phyloP scores from a whole-genome alignment of 2,888 invertebrate genomes.

The Monoplex corrugatus region DNA sequence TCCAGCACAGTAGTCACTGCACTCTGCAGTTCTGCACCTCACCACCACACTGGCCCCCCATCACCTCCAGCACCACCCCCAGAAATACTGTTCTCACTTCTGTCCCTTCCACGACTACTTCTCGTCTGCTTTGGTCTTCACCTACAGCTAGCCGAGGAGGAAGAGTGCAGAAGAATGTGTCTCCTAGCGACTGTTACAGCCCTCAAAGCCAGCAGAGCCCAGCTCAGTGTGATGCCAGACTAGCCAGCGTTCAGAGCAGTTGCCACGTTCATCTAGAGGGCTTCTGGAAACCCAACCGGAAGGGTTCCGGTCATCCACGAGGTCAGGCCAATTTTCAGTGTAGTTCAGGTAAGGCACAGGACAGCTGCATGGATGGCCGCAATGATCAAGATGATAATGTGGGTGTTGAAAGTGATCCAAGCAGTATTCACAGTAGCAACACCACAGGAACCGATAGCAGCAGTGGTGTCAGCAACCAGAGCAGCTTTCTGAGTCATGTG shows the following conservation, averaged over 20 bases:
- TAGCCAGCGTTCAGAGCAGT: neutral
- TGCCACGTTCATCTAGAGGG: neutral
- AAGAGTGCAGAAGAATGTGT: neutral
- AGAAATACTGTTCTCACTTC: neutral
- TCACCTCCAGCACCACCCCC: neutral
- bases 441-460: neutral
- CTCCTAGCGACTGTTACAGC: neutral
- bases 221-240: neutral
- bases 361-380: too few relatives aligned
- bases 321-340: too few relatives aligned
- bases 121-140: neutral
- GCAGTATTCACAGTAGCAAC: neutral
- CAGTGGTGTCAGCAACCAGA: neutral
- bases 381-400: too few relatives aligned
- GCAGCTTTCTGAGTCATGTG: neutral
- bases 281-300: neutral
- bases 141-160: neutral
- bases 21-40: neutral
- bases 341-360: too few relatives aligned
- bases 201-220: neutral
- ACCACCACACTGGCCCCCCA: neutral
- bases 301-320: neutral
- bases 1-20: neutral
- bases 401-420: neutral
- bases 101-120: neutral